These are phyloP conservation scores for Orientallactaga bullata DNA, from an alignment of 2,113 vertebrate genomes.

Conservation along the genomic window DNA sequence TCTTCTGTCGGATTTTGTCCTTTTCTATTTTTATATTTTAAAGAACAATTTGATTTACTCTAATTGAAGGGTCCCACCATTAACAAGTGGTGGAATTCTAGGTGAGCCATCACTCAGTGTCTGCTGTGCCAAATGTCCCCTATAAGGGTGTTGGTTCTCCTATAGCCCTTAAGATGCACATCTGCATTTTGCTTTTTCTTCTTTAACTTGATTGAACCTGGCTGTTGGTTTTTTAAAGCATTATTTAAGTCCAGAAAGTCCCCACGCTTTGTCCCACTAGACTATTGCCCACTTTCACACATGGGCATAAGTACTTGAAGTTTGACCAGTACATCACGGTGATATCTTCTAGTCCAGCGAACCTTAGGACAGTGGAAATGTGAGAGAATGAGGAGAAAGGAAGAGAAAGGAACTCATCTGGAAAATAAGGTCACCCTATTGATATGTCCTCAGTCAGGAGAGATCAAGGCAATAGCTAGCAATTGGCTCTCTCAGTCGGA, in stretches of 20 bases:
- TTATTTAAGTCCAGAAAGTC: not conserved
- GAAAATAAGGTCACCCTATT: slow-evolving; percentile 74
- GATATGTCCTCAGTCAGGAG: slow-evolving; percentile 64
- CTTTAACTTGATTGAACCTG: slow-evolving; percentile 4
- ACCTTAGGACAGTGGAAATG: not conserved
- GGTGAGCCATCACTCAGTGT: not conserved
- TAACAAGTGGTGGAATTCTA: not conserved
- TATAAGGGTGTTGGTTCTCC: not conserved
- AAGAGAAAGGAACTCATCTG: slow-evolving; percentile 61
- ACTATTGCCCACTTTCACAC: not conserved
- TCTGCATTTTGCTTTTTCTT: slow-evolving; percentile 3
- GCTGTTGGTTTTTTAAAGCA: not conserved
- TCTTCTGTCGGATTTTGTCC: not conserved
- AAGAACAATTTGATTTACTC: not conserved
- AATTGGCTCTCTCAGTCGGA: slow-evolving; percentile 79
- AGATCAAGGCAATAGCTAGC: slow-evolving; percentile 65
- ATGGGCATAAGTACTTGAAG: not conserved
- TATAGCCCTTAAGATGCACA: not conserved
- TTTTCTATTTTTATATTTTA: not conserved
- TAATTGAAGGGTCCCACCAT: not conserved
- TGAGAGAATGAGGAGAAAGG: slow-evolving; percentile 38
- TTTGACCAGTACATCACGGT: not conserved
- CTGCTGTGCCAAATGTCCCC: not conserved
- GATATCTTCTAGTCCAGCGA: not conserved
- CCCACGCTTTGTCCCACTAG: not conserved